Base-by-base conservation (phyloP, 2,797 vertebrate species). In the Falco concolor region DNA sequence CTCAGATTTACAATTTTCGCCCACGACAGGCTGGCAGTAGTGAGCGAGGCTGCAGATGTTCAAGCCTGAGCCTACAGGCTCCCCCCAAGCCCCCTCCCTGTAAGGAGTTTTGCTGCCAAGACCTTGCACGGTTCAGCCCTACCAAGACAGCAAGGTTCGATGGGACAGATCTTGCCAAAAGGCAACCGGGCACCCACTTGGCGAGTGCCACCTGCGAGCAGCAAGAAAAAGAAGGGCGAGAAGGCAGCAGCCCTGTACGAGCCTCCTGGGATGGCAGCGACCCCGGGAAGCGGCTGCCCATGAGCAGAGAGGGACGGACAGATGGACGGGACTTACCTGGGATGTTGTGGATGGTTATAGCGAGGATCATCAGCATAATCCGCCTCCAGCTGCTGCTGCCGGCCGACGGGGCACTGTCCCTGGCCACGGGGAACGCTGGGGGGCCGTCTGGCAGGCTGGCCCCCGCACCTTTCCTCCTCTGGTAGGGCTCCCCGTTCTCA, bases 271-370 rank as follows among this genome's bases (percentile, higher is more conserved):
- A 5, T 0, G 4, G 65, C 23, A 16, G 19, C 16, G 6, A 28
- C 25, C 57, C 21, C 1, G 3, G 21, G 47, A 59, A 36, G 49
- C 15, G 38, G 65, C 24, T 20, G 49, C 30, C 57, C 4, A 1
- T 3, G 15, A 67, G 56, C 15, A 2, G 8, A 28, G 61, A 10
- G 0, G 34, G 81, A 25, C 0, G 10, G 60, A 6, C 21, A 9
- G 69, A 53, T 3, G 0, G 67, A 10, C 5, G 14, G 27, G 19
- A 22, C 98, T 98, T 75, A 99, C 99, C 99, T 95, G 99, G 99
- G 78, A 99, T 97, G 96, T 99, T 99, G 97, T 99, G 99, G 94
- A 99, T 99, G 94, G 99, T 99, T 95, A 99, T 99, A 14, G 99
- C 99, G 7, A 99, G 97, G 94, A 99, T 99, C 80, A 99, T 98